A percentile compares a stretch with the other conserved stretches of the same genome.
Evolutionary conservation across 1,140 invertebrate species (phyloP).

Genomic region (Luehdorfia chinensis): DNA sequence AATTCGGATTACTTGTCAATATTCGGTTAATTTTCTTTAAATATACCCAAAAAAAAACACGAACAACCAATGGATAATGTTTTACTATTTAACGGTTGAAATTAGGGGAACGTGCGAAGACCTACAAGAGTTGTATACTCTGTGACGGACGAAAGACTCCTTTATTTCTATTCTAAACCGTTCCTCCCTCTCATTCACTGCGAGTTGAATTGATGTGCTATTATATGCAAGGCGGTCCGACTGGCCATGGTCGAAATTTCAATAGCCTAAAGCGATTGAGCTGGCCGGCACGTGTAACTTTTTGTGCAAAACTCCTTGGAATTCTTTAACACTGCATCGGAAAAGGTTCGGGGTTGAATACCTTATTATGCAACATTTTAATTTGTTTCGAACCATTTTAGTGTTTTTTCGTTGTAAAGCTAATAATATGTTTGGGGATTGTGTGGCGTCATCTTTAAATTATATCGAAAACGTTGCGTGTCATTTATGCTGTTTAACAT

Average conservation of each 20-base stretch:
- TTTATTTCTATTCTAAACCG: slow-evolving; percentile 21
- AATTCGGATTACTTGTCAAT: too few species aligned
- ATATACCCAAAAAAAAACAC: too few species aligned
- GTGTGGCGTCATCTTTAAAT: slow-evolving; percentile 35
- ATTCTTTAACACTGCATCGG: slow-evolving; percentile 55
- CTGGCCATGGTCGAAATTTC: slow-evolving; percentile 64
- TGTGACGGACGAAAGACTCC: slow-evolving; percentile 10
- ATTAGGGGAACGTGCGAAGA: slow-evolving; percentile 13
- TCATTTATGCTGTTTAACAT: slow-evolving; percentile 23
- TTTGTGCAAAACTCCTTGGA: slow-evolving; percentile 70
- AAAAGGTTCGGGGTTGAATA: slow-evolving; percentile 61
- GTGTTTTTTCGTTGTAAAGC: slow-evolving; percentile 29
- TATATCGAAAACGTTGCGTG: slow-evolving; percentile 34
- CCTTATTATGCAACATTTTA: slow-evolving; percentile 71
- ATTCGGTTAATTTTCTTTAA: too few species aligned
- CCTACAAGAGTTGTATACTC: slow-evolving; percentile 12
- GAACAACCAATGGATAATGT: too few species aligned
- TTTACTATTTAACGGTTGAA: neutral
- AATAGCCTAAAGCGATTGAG: slow-evolving; percentile 68
- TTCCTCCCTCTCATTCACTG: slow-evolving; percentile 33
- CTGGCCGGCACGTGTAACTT: slow-evolving; percentile 71
- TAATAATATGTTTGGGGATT: slow-evolving; percentile 38
- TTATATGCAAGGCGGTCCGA: slow-evolving; percentile 55
- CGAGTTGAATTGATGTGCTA: slow-evolving; percentile 55
- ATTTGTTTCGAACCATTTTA: slow-evolving; percentile 35